Conservation (phyloP, 1,140 invertebrate species). For the Hylyphantes graminicola region DNA sequence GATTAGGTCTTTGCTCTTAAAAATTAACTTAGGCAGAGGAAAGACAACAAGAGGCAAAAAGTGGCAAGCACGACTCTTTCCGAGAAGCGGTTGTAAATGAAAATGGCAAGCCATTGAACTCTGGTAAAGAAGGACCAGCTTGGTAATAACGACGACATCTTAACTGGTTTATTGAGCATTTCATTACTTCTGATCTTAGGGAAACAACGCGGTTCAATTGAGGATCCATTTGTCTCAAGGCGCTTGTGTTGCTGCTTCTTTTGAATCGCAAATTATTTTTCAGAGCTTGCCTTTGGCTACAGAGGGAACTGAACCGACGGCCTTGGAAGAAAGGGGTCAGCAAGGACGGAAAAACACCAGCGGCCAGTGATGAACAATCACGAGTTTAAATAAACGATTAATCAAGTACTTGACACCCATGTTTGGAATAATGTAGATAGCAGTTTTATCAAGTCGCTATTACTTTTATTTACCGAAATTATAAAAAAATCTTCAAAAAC, state of each 20-base stretch:
- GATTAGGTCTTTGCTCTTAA: conserved; percentile 57
- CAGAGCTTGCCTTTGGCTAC: conserved; percentile 32
- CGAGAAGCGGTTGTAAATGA: conserved; percentile 58
- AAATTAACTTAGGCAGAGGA: conserved; percentile 53
- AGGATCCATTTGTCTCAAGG: conserved; percentile 54
- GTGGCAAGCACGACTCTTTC: conserved; percentile 50
- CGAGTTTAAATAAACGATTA: too few relatives aligned
- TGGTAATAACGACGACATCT: conserved; percentile 59
- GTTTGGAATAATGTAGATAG: too few relatives aligned
- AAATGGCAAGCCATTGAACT: conserved; percentile 59
- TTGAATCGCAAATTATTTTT: conserved; percentile 58
- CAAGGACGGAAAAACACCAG: conserved; percentile 1
- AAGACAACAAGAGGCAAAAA: conserved; percentile 17
- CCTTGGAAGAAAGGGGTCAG: conserved; percentile 56
- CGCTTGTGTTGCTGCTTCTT: conserved; percentile 55
- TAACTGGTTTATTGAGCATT: conserved; percentile 60
- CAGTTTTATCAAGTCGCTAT: too few relatives aligned
- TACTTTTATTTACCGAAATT: too few relatives aligned
- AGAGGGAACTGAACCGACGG: conserved; percentile 58
- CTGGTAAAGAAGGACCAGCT: conserved; percentile 43
- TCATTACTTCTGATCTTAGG: conserved; percentile 59
- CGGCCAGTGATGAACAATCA: neutral
- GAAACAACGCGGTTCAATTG: conserved; percentile 59
- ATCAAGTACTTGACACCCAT: too few relatives aligned
- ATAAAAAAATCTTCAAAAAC: too few relatives aligned